Percentiles rank a stretch among this genome's conserved stretches.
phyloP scores from a whole-genome alignment of 2,797 vertebrate species.

The Thalassophryne amazonica region DNA sequence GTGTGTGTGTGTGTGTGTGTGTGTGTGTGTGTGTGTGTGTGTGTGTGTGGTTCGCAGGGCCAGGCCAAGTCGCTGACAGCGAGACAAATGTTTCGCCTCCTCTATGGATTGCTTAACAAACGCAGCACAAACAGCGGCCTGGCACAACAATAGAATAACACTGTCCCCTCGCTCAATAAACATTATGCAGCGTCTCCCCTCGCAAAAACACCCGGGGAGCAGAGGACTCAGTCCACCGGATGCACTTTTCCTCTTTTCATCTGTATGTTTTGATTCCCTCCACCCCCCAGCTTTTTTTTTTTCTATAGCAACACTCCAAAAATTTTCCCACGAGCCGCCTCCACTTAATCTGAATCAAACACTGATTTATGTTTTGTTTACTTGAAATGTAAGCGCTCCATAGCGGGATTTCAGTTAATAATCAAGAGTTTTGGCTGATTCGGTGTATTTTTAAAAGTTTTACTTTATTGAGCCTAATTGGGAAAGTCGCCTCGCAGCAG shows the following conservation, averaged over 20 bases:
- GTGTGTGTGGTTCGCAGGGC: conserved; percentile 25
- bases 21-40: background rate
- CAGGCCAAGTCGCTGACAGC: conserved; percentile 58
- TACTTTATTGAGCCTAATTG: too few relatives aligned
- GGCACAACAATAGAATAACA: conserved; percentile 69
- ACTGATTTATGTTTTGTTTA: too few relatives aligned
- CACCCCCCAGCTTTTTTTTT: conserved; percentile 8
- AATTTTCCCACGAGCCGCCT: conserved; percentile 58
- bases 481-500: too few relatives aligned
- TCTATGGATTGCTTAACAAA: conserved; percentile 73
- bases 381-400: too few relatives aligned
- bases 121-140: conserved; percentile 54
- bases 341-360: background rate
- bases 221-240: conserved; percentile 53
- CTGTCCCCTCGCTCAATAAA: conserved; percentile 67
- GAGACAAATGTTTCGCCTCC: conserved; percentile 68
- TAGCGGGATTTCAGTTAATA: too few relatives aligned
- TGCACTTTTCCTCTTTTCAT: conserved; percentile 55
- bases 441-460: too few relatives aligned
- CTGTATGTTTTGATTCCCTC: conserved; percentile 24
- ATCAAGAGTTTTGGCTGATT: too few relatives aligned
- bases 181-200: conserved; percentile 49
- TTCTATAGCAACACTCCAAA: conserved; percentile 27
- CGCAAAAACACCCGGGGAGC: conserved; percentile 46
- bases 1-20: conserved; percentile 4